Evolutionary conservation across 2,113 vertebrate genomes (phyloP).

Genomic region (Laterallus jamaicensis): DNA sequence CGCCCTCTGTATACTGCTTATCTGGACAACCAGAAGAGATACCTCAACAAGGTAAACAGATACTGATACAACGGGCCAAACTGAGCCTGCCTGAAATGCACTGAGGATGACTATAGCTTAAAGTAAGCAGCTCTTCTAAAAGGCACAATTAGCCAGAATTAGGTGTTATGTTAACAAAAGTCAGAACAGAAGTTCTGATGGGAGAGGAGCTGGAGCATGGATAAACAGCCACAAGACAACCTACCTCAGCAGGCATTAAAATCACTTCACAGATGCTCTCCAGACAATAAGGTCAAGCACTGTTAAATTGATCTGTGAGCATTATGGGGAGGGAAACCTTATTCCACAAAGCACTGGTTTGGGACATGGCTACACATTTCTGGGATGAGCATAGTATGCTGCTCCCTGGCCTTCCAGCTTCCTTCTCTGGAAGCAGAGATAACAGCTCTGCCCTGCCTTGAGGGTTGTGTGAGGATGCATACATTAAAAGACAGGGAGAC

Average conservation of each 20-base stretch:
- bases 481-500: neutral
- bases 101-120: neutral
- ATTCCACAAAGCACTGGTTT: neutral
- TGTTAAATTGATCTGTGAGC: neutral
- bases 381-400: neutral
- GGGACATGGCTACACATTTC: neutral
- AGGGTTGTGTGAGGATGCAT: conserved; percentile 2
- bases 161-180: neutral
- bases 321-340: neutral
- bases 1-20: neutral
- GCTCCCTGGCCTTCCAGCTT: neutral
- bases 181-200: neutral
- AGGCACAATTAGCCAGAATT: neutral
- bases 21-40: neutral
- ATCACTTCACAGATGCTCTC: neutral
- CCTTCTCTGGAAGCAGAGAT: neutral
- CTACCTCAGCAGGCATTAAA: neutral
- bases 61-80: neutral
- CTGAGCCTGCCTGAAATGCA: neutral
- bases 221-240: neutral
- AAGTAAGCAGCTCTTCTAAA: neutral
- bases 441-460: neutral
- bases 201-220: neutral
- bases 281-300: neutral
- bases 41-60: neutral